Evolutionary conservation across 2,888 invertebrate genomes (phyloP).

Genomic region (Drosophila picticornis): DNA sequence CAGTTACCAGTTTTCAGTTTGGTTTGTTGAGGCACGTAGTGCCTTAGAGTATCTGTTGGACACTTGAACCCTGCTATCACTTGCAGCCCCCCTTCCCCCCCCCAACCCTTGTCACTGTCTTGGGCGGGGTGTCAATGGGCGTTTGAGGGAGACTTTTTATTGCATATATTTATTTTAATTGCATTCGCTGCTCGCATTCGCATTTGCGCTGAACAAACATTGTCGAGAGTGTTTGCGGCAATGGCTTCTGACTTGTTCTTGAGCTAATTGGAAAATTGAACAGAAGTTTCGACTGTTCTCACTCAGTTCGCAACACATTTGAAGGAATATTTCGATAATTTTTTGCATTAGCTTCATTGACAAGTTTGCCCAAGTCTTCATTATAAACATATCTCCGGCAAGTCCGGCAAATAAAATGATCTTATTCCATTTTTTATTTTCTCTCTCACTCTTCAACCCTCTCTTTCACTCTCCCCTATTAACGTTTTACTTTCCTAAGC

Average conservation of each 20-base stretch:
- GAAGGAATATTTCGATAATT: background rate
- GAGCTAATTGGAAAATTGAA: constrained; percentile 58
- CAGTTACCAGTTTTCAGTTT: constrained; percentile 18
- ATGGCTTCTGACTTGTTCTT: constrained; percentile 23
- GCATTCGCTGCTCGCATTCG: constrained; percentile 53
- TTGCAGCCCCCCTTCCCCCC: constrained; percentile 29
- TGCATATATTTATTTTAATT: constrained; percentile 78
- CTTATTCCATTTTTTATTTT: background rate
- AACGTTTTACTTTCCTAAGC: background rate
- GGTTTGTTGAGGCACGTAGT: constrained; percentile 64
- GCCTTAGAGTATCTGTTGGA: constrained; percentile 63
- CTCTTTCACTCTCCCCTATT: background rate
- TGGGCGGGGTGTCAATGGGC: constrained; percentile 38
- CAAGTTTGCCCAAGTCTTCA: background rate
- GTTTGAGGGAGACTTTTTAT: constrained; percentile 34
- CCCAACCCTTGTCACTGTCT: background rate
- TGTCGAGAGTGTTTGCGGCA: constrained; percentile 7
- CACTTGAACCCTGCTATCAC: constrained; percentile 57
- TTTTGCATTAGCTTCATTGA: background rate
- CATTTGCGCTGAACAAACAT: constrained; percentile 31
- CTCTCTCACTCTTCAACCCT: background rate
- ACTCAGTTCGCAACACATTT: background rate
- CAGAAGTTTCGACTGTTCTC: background rate
- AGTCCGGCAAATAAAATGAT: no score
- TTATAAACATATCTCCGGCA: no score